phyloP scores from a whole-genome alignment of 2,797 vertebrate species.

The Neostethus bicornis region DNA sequence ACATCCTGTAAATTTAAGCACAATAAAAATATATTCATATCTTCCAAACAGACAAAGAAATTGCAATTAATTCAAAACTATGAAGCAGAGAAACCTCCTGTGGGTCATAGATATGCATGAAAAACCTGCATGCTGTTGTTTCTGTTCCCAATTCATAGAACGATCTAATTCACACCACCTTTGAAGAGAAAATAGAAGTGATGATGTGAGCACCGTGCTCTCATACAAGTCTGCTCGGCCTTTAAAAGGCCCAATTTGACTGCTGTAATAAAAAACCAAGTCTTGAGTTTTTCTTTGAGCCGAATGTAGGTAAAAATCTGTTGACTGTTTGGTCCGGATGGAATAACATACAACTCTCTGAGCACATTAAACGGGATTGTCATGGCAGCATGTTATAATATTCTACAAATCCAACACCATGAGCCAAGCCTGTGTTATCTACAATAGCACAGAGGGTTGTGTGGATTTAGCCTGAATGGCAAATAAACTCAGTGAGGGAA shows the following conservation, averaged over 20 bases:
- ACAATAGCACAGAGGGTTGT: conserved; percentile 50
- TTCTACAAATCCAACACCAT: conserved; percentile 45
- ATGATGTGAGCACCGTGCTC: conserved; percentile 29
- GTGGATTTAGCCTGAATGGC: conserved; percentile 59
- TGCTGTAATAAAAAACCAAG: conserved; percentile 37
- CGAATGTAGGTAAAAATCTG: conserved; percentile 26
- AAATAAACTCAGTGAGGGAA: conserved; percentile 47
- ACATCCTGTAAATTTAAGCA: conserved; percentile 5
- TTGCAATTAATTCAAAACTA: conserved; percentile 19
- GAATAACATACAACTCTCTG: conserved; percentile 31
- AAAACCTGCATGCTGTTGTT: conserved; percentile 21
- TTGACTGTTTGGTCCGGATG: conserved; percentile 25
- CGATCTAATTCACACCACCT: conserved; percentile 13
- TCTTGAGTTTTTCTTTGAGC: conserved; percentile 38
- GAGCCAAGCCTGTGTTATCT: conserved; percentile 62
- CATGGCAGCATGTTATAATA: conserved; percentile 46
- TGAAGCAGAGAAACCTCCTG: conserved; percentile 21
- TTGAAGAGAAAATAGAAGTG: conserved; percentile 32
- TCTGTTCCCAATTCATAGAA: conserved; percentile 21
- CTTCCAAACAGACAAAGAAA: conserved; percentile 1
- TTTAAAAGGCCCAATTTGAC: conserved; percentile 16
- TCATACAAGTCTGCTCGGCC: conserved; percentile 6
- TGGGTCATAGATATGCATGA: conserved; percentile 23
- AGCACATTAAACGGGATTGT: conserved; percentile 35
- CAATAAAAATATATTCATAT: conserved; percentile 9